A percentile compares a stretch with the other conserved stretches of the same genome.
These are phyloP conservation scores for Saccostrea cuccullata DNA, from an alignment of 1,140 invertebrate species.

Conservation along the genomic window DNA sequence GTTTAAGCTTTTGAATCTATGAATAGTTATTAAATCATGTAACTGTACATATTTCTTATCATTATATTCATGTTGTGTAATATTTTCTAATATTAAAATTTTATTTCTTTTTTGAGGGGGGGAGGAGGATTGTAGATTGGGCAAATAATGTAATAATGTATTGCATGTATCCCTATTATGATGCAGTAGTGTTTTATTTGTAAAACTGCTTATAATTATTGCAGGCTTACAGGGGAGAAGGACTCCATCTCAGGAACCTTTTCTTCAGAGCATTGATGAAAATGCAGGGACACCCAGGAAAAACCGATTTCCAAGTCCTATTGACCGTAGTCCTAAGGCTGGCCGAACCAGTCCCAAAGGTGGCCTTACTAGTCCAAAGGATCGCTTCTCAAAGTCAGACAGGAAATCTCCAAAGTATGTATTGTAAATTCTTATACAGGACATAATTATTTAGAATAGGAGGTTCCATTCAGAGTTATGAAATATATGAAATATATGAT, in stretches of 20 bases:
- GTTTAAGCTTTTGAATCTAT: too few relatives aligned
- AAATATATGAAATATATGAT: too few relatives aligned
- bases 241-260: slow-evolving; percentile 53
- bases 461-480: too few relatives aligned
- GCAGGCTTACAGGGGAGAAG: slow-evolving; percentile 53
- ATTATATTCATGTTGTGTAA: too few relatives aligned
- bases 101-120: too few relatives aligned
- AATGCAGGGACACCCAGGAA: slow-evolving; percentile 39
- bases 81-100: too few relatives aligned
- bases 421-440: neutral
- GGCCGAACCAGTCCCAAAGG: neutral
- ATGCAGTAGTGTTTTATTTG: neutral
- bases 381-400: slow-evolving; percentile 12
- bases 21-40: too few relatives aligned
- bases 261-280: slow-evolving; percentile 55
- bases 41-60: too few relatives aligned
- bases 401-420: slow-evolving; percentile 21
- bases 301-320: neutral
- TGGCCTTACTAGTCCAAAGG: neutral
- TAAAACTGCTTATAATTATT: neutral
- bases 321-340: neutral
- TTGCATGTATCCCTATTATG: too few relatives aligned
- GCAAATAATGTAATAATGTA: neutral
- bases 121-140: neutral
- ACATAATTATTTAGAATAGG: too few relatives aligned